Base-by-base conservation (phyloP, 1,140 invertebrate genomes). In the Drosophila nasuta region DNA sequence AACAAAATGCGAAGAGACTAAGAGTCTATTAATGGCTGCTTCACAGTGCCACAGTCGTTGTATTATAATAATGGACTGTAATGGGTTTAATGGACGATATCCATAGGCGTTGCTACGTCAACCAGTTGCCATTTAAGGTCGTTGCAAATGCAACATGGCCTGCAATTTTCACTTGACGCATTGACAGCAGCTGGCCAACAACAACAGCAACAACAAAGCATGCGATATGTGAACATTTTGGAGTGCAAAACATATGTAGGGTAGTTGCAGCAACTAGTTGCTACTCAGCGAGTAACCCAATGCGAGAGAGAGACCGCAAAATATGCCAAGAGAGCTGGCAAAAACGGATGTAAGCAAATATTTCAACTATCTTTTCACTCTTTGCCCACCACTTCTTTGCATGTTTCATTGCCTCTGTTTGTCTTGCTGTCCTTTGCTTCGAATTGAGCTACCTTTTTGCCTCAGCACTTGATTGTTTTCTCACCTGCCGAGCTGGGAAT, bases 1-100 rank as follows among this genome's bases (percentile, higher is more conserved):
- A 70, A 52, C 54, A 38, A 67, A 60, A 59, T 48, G 15, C 11
- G n/a, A 54, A 33, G n/a, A 33, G 25, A 49, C 51, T 52, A 54
- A 33, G n/a, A 33, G 25, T 35, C 51, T 52, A 30, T 52, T 33
- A 52, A 52, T 52, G 51, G 51, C 28, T 33, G 11, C 51, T 30
- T 1, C 30, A 33, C 30, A 7, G 30, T 33, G 20, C 20, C 20
- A 25, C 20, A 33, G 51, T 54, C 6, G 51, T 54, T 35, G 52
- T 69, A 87, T 88, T 87, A 88, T 80, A 88, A 87, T 87, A 87
- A 87, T 85, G 79, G 62, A 43, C 75, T 78, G 45, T 86, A 82
- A 82, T 87, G 66, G 79, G 54, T 79, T 66, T 75, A 72, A 81
- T 86, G 64, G 75, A 56, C 43, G 38, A 65, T 71, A 65, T 59